A percentile compares a stretch with the other conserved stretches of the same genome.
These are phyloP conservation scores for Copidosoma aretas DNA, from an alignment of 2,888 invertebrate genomes.

Conservation along the genomic window DNA sequence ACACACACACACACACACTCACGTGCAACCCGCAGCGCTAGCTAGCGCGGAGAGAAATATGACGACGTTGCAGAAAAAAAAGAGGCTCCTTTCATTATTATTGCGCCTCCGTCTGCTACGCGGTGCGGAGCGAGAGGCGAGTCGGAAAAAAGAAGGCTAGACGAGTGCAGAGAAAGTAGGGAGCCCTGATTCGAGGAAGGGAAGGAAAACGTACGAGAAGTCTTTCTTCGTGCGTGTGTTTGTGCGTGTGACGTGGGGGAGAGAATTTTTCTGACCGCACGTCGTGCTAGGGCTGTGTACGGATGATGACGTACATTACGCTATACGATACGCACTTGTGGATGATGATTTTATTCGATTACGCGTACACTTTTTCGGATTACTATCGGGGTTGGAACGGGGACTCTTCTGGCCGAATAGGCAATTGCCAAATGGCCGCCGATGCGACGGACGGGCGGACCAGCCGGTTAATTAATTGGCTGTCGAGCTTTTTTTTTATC, in stretches of 20 bases:
- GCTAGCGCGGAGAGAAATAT: slow-evolving; percentile 16
- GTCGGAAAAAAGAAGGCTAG: slow-evolving; percentile 5
- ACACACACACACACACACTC: too few species aligned
- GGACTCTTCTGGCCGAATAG: slow-evolving; percentile 6
- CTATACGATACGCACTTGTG: slow-evolving; percentile 4
- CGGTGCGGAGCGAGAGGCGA: neutral
- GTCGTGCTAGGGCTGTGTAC: slow-evolving; percentile 10
- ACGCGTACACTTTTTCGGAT: neutral
- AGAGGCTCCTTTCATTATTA: slow-evolving; percentile 36
- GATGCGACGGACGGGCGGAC: too few species aligned
- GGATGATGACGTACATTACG: neutral
- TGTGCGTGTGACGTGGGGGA: slow-evolving; percentile 1
- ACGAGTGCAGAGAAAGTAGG: slow-evolving; percentile 19
- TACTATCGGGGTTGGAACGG: neutral
- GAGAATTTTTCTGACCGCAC: slow-evolving; percentile 20
- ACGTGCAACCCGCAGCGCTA: neutral
- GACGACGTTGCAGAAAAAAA: slow-evolving; percentile 38
- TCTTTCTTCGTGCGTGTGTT: neutral
- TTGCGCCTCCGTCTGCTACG: slow-evolving; percentile 19
- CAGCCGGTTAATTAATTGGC: slow-evolving; percentile 17
- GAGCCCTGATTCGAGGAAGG: slow-evolving; percentile 28
- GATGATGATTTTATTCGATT: slow-evolving; percentile 18
- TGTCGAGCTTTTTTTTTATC: slow-evolving; percentile 1
- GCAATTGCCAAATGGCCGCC: slow-evolving; percentile 1
- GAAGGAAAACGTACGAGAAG: neutral